These are phyloP conservation scores for Dasysyrphus tricinctus DNA, from an alignment of 2,888 invertebrate genomes.

Conservation along the genomic window DNA sequence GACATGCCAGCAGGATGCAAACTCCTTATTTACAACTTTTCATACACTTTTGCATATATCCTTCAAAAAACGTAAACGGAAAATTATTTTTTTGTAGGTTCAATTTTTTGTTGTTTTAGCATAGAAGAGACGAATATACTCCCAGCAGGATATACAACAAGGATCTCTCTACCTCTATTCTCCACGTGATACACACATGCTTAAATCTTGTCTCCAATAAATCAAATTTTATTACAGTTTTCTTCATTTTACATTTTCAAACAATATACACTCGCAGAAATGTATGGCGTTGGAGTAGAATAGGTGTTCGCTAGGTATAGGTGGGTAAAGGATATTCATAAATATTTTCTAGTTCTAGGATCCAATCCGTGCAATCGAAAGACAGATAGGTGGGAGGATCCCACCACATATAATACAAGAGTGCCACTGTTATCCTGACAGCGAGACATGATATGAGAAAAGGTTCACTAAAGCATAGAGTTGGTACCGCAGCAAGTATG, in stretches of 20 bases:
- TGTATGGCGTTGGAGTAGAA: not conserved
- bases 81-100: constrained; percentile 61
- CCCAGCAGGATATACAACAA: constrained; percentile 72
- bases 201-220: constrained; percentile 84
- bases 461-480: constrained; percentile 51
- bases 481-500: constrained; percentile 14
- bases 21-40: constrained; percentile 75
- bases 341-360: constrained; percentile 75
- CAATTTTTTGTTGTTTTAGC: not conserved
- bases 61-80: constrained; percentile 72
- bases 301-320: not conserved
- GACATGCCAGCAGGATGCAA: constrained; percentile 69
- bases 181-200: constrained; percentile 77
- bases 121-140: constrained; percentile 42
- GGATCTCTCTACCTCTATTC: constrained; percentile 50
- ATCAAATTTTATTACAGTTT: constrained; percentile 84
- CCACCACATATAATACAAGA: constrained; percentile 37
- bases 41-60: constrained; percentile 75
- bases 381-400: constrained; percentile 73
- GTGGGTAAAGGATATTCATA: constrained; percentile 70
- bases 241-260: constrained; percentile 81
- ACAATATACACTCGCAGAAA: constrained; percentile 66
- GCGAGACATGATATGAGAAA: constrained; percentile 74
- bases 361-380: constrained; percentile 75
- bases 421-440: constrained; percentile 71